A percentile compares a stretch with the other conserved stretches of the same genome.
Conservation (phyloP, 2,888 invertebrate genomes). For the Gari tellinella region DNA sequence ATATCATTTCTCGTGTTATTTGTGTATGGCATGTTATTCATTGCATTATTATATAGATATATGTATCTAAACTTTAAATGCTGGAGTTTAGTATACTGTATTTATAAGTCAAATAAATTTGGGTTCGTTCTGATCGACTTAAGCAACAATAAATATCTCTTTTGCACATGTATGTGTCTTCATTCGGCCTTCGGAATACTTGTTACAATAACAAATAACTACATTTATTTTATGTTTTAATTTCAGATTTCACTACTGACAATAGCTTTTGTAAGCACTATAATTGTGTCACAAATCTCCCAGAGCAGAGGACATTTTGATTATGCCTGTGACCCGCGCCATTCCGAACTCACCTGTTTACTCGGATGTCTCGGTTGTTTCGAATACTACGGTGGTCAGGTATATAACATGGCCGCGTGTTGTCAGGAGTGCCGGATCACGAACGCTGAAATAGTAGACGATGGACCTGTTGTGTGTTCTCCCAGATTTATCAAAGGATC, state of each 20-base stretch:
- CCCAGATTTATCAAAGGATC: constrained; percentile 62
- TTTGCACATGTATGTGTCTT: no score
- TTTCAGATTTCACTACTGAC: constrained; percentile 21
- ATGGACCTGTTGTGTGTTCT: constrained; percentile 68
- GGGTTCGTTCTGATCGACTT: no score
- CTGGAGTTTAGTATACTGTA: no score
- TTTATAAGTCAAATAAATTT: no score
- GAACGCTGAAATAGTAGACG: constrained; percentile 59
- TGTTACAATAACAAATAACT: no score
- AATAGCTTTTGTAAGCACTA: background rate
- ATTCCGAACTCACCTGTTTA: constrained; percentile 62
- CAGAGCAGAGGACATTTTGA: constrained; percentile 40
- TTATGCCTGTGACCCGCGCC: constrained; percentile 65
- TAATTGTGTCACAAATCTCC: constrained; percentile 25
- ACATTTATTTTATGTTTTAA: no score
- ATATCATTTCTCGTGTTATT: no score
- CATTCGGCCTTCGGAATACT: no score
- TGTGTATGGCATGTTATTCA: no score
- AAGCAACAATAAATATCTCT: no score
- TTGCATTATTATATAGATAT: no score
- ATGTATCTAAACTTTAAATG: no score
- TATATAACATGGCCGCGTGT: constrained; percentile 71
- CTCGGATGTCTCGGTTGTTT: constrained; percentile 70
- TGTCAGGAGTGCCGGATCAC: constrained; percentile 67
- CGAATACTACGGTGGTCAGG: constrained; percentile 65